These are phyloP conservation scores for Pseudochromis fuscus DNA, from an alignment of 2,797 vertebrate species.

Conservation along the genomic window DNA sequence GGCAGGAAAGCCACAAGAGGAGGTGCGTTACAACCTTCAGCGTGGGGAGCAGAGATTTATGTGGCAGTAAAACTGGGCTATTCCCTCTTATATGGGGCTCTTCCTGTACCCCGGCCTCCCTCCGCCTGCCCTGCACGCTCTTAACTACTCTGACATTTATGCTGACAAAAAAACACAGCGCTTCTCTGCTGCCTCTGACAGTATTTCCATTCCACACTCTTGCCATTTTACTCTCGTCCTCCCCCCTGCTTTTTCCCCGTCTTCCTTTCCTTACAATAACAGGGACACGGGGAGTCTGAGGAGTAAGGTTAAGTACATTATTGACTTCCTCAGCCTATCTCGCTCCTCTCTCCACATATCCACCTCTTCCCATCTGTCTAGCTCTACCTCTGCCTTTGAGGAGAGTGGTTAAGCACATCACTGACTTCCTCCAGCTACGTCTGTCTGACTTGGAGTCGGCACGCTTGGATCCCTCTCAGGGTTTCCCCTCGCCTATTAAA, in stretches of 20 bases:
- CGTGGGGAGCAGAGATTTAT: constrained; percentile 77
- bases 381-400: constrained; percentile 52
- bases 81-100: constrained; percentile 74
- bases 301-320: constrained; percentile 72
- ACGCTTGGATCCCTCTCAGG: constrained; percentile 53
- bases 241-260: constrained; percentile 12
- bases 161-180: constrained; percentile 58
- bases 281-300: constrained; percentile 47
- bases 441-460: constrained; percentile 56
- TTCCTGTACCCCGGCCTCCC: constrained; percentile 63
- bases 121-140: constrained; percentile 54
- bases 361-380: constrained; percentile 50
- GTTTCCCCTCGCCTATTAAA: constrained; percentile 64
- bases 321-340: constrained; percentile 61
- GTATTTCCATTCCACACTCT: constrained; percentile 46
- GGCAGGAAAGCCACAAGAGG: constrained; percentile 49
- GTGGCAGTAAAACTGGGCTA: constrained; percentile 74
- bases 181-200: constrained; percentile 37
- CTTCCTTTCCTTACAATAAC: constrained; percentile 55
- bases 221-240: constrained; percentile 16
- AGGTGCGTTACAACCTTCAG: constrained; percentile 58
- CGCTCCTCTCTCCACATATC: constrained; percentile 35
- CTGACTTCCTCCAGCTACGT: constrained; percentile 59
- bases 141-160: constrained; percentile 69
- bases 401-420: constrained; percentile 65